These are phyloP conservation scores for Atrichornis clamosus DNA, from an alignment of 2,113 vertebrate genomes.

Conservation along the genomic window DNA sequence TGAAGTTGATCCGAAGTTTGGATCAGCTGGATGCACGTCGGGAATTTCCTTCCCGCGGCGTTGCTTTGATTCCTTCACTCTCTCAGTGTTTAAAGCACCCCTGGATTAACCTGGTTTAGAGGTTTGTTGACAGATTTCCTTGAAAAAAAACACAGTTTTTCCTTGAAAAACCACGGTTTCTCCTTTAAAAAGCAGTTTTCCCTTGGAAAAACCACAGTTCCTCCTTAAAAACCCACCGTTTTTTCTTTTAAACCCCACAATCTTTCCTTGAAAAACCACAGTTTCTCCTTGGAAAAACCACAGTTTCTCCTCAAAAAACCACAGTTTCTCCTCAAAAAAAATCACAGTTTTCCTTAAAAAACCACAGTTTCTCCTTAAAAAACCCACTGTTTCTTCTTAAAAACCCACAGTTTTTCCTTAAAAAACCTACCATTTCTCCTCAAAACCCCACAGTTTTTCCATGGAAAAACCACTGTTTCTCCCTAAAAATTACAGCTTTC, in stretches of 20 bases:
- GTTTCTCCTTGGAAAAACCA: not conserved
- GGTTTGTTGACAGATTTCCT: not conserved
- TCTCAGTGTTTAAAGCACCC: not conserved
- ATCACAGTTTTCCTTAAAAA: too few species aligned
- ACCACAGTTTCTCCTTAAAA: too few species aligned
- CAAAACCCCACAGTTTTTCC: too few species aligned
- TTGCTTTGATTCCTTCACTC: not conserved
- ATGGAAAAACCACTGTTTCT: too few species aligned
- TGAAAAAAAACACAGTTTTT: not conserved
- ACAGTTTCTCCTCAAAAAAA: too few species aligned
- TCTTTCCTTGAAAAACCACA: not conserved
- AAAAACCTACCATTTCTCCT: too few species aligned
- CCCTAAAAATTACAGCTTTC: too few species aligned
- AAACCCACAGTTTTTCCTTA: not conserved
- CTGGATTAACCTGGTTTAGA: not conserved
- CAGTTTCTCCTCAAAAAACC: not conserved
- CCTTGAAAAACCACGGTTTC: not conserved
- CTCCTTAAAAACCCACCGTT: not conserved
- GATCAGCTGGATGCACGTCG: not conserved
- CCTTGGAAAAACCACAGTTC: not conserved
- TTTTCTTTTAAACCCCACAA: too few species aligned
- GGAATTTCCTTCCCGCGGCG: not conserved
- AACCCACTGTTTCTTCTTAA: too few species aligned
- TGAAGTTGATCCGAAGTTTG: not conserved
- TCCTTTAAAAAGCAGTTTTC: not conserved